These are phyloP conservation scores for Orthosia gothica DNA, from an alignment of 2,888 invertebrate genomes.

Conservation along the genomic window DNA sequence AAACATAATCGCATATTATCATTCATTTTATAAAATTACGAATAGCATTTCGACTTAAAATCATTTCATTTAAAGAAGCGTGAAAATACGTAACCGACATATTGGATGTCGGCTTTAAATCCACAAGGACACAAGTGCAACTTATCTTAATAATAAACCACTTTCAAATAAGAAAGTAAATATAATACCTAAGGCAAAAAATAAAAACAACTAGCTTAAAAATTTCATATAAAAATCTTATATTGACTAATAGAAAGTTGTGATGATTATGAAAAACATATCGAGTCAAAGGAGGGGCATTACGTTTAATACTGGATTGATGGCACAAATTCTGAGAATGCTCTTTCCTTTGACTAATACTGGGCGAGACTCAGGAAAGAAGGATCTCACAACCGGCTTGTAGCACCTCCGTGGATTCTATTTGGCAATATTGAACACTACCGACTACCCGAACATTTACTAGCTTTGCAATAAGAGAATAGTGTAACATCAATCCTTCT, in stretches of 20 bases:
- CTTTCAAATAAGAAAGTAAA: constrained; percentile 90
- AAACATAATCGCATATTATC: constrained; percentile 82
- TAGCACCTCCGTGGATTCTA: constrained; percentile 86
- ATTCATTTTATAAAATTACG: constrained; percentile 84
- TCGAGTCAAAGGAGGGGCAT: constrained; percentile 88
- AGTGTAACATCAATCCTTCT: constrained; percentile 85
- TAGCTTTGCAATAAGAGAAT: constrained; percentile 57
- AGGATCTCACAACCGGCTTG: constrained; percentile 89
- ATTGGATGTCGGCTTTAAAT: constrained; percentile 83
- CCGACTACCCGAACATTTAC: constrained; percentile 58
- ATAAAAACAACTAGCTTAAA: constrained; percentile 90
- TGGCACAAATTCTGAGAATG: constrained; percentile 90
- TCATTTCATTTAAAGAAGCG: constrained; percentile 85
- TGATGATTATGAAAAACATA: constrained; percentile 88
- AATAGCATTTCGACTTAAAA: constrained; percentile 85
- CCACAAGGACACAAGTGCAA: constrained; percentile 92
- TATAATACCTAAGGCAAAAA: constrained; percentile 89
- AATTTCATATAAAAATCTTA: constrained; percentile 89
- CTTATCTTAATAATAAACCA: constrained; percentile 86
- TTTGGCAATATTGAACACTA: constrained; percentile 80
- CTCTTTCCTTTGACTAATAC: constrained; percentile 90
- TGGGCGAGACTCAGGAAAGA: constrained; percentile 88
- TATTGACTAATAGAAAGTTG: constrained; percentile 90
- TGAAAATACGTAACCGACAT: constrained; percentile 87
- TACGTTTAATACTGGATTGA: constrained; percentile 89